Conservation (phyloP, 2,797 vertebrate genomes). For the Sternarchorhynchus goeldii region DNA sequence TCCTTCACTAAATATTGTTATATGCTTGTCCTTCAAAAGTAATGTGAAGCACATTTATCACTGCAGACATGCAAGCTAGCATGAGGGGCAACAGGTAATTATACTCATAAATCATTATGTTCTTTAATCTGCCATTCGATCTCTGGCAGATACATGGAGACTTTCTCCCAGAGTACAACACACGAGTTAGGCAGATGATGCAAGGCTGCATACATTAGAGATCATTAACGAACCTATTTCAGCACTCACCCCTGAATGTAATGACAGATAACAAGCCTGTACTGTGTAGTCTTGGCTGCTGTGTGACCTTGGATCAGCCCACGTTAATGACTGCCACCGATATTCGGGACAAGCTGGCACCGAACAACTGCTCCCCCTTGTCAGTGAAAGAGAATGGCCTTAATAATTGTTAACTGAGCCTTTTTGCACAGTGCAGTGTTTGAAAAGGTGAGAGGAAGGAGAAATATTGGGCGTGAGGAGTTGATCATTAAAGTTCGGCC, state of each 20-base stretch:
- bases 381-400: constrained; percentile 65
- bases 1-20: neutral
- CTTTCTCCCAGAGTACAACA: constrained; percentile 14
- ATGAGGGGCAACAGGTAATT: constrained; percentile 69
- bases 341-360: constrained; percentile 18
- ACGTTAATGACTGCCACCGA: constrained; percentile 22
- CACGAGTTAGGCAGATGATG: constrained; percentile 21
- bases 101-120: constrained; percentile 72
- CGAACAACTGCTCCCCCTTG: constrained; percentile 33
- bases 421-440: constrained; percentile 54
- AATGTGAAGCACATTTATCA: constrained; percentile 65
- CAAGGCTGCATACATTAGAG: constrained; percentile 41
- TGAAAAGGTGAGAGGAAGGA: constrained; percentile 22
- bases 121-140: constrained; percentile 61
- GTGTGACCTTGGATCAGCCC: constrained; percentile 48
- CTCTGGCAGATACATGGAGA: constrained; percentile 49
- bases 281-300: constrained; percentile 46
- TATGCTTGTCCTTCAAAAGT: constrained; percentile 63
- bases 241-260: constrained; percentile 40
- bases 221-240: constrained; percentile 48
- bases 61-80: constrained; percentile 57
- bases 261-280: constrained; percentile 51
- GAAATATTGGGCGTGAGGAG: neutral
- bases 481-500: constrained; percentile 12
- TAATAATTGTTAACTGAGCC: constrained; percentile 57